Base-by-base conservation (phyloP, 2,113 vertebrate species). In the Apistogramma diplotaenia region DNA sequence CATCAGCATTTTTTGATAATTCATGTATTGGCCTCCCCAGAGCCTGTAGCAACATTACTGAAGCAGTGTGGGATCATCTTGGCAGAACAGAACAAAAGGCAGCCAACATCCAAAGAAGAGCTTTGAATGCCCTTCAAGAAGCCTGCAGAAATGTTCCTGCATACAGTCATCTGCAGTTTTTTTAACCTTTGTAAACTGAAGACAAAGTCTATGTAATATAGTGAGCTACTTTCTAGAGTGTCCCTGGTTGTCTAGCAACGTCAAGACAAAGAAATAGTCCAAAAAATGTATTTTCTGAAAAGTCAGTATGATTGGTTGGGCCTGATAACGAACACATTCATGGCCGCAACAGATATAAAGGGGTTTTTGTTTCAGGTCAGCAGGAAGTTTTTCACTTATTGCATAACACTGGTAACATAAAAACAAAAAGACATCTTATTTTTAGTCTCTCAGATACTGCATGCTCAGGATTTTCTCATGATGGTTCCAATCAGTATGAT, bases 401-500 rank as follows among this genome's bases (percentile, higher is more conserved):
- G 33, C 59, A 37, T 31, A 61, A 61, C 11, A 61, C 59, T 4
- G 19, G 31, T 37, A 51, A 67, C 13, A 13, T 15, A 43, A 40
- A 37, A 37, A 37, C 9, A 37, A 37, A 3, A 37, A 37, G 11
- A 10, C 11, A 15, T 15, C 5, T 46, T 46, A 46, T 51, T 70
- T 70, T 70, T 51, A 70, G 43, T 49, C 6, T 19, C 3, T 6
- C 1, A 33, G 27, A 46, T 25, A 11, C 74, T 76, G 76, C 62
- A 76, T n/a, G 49, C 25, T 79, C 23, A 55, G 58, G 27, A 72
- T 74, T 79, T 53, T 57, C 35, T 18, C 60, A 57, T 23, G 2
- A 78, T 55, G 77, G 74, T 81, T 88, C 56, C 60, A 75, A 55
- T 85, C 35, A 56, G 51, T 58, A 51, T 31, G 37, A 79, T 59